Percentiles rank a stretch among this genome's conserved stretches.
phyloP scores from a whole-genome alignment of 2,113 vertebrate species.

The Osmerus mordax region DNA sequence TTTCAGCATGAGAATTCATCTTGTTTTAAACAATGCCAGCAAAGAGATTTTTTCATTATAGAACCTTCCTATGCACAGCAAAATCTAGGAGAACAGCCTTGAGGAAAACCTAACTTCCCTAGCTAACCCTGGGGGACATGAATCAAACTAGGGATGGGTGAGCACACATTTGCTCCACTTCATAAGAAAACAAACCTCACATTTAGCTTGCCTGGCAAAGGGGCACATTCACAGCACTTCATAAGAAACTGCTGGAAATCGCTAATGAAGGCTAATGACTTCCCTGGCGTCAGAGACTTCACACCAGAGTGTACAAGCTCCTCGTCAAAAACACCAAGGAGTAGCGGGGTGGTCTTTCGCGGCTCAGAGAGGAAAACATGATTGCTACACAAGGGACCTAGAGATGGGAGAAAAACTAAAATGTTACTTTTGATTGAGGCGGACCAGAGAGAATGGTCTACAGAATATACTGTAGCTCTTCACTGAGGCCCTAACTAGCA shows the following conservation, averaged over 20 bases:
- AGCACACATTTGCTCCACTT: constrained; percentile 67
- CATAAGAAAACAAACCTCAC: constrained; percentile 70
- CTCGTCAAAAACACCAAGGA: constrained; percentile 52
- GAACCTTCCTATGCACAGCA: too few species aligned
- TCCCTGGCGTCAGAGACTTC: constrained; percentile 65
- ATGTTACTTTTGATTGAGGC: too few species aligned
- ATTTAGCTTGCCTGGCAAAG: constrained; percentile 64
- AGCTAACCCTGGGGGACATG: not conserved
- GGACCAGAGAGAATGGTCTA: too few species aligned
- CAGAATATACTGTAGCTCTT: too few species aligned
- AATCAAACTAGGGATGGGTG: constrained; percentile 1
- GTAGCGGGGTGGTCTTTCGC: constrained; percentile 54
- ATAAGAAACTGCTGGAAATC: constrained; percentile 76
- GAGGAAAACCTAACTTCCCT: too few species aligned
- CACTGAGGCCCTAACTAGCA: too few species aligned
- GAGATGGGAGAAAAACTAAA: not conserved
- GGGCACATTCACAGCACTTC: constrained; percentile 74
- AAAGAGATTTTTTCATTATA: too few species aligned
- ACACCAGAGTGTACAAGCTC: constrained; percentile 60
- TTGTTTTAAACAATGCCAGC: too few species aligned
- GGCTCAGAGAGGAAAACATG: constrained; percentile 7
- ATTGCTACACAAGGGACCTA: not conserved
- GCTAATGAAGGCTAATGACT: constrained; percentile 79
- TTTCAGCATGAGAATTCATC: too few species aligned
- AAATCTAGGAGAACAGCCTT: too few species aligned